A percentile compares a stretch with the other conserved stretches of the same genome.
Conservation (phyloP, 2,888 invertebrate genomes). For the Calephelis perditalis region DNA sequence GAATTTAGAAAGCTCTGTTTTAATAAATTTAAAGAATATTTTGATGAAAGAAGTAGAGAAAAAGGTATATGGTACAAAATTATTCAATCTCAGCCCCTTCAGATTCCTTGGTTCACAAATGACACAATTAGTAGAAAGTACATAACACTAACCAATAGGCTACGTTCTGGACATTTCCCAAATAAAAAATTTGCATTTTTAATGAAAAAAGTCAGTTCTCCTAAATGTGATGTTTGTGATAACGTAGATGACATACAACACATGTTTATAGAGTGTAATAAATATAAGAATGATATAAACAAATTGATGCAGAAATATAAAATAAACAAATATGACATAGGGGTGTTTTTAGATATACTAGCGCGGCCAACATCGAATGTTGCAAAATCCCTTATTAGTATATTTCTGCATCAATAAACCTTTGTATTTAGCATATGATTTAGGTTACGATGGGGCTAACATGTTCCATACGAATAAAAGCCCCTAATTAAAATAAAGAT, state of each 20-base stretch:
- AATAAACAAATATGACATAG: slow-evolving; percentile 15
- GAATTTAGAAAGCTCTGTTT: neutral
- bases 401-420: no score
- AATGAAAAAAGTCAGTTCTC: neutral
- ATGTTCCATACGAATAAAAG: no score
- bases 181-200: neutral
- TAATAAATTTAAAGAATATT: slow-evolving; percentile 10
- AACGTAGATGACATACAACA: neutral
- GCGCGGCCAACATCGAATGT: no score
- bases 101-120: neutral
- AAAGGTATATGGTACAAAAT: slow-evolving; percentile 15
- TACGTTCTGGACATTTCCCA: neutral
- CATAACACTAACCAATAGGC: neutral
- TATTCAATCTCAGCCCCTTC: slow-evolving; percentile 5
- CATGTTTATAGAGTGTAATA: no score
- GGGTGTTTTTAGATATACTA: neutral
- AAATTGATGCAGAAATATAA: slow-evolving; percentile 1
- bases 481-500: no score
- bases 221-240: neutral
- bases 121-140: neutral
- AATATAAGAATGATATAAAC: no score
- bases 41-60: slow-evolving; percentile 9
- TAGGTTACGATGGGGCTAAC: no score
- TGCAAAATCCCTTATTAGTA: no score
- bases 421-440: no score